Evolutionary conservation across 2,797 vertebrate genomes (phyloP).

Genomic region (Melanitta fusca): DNA sequence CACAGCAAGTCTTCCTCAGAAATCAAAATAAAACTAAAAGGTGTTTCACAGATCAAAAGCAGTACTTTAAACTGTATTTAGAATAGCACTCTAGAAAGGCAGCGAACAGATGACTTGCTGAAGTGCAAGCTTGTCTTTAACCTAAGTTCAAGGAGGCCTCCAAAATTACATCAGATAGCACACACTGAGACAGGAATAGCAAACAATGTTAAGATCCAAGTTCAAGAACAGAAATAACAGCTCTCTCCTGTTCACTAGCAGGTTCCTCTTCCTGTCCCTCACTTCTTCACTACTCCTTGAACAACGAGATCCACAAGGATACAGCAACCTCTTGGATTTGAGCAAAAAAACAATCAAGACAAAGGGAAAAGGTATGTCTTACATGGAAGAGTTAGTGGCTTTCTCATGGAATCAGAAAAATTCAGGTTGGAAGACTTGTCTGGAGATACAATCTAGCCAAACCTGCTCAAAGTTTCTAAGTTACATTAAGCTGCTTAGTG

Average conservation of each 20-base stretch:
- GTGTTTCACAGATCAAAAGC: conserved; percentile 8
- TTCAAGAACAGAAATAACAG: background rate
- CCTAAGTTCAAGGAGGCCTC: background rate
- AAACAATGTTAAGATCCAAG: background rate
- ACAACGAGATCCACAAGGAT: background rate
- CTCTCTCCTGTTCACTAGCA: background rate
- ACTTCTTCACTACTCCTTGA: background rate
- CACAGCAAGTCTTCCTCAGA: background rate
- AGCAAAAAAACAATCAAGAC: background rate
- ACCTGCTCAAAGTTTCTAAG: background rate
- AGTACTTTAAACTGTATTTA: background rate
- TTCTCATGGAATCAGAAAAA: background rate
- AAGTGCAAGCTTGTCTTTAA: background rate
- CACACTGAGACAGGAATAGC: background rate
- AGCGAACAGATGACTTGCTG: background rate
- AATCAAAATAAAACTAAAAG: conserved; percentile 3
- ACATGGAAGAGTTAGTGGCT: background rate
- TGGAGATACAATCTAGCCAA: background rate
- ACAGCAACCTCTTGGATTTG: background rate
- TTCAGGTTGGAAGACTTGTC: background rate
- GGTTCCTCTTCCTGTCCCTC: background rate
- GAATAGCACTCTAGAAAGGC: background rate
- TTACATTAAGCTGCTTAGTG: background rate
- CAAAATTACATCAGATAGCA: background rate
- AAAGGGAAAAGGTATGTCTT: background rate